These are phyloP conservation scores for Clupea harengus DNA, from an alignment of 2,113 vertebrate genomes.

Conservation along the genomic window DNA sequence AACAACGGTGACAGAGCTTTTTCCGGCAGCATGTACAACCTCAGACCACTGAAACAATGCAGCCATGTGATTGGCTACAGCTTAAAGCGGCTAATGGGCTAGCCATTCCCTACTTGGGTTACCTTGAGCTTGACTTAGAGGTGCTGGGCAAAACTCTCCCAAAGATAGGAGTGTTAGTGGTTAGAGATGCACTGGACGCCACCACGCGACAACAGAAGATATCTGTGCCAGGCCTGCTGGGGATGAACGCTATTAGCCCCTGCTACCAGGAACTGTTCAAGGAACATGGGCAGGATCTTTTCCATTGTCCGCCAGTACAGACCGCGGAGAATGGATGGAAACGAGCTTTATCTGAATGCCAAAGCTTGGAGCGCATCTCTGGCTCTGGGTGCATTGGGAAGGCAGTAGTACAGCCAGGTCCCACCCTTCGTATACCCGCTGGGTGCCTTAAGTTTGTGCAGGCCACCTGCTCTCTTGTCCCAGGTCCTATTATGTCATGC, in stretches of 20 bases:
- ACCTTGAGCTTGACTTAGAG: constrained; percentile 13
- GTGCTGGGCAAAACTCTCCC: constrained; percentile 16
- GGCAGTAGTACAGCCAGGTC: no score
- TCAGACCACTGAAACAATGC: no score
- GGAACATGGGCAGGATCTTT: neutral
- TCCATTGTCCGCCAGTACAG: neutral
- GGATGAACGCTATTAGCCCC: neutral
- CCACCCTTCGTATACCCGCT: no score
- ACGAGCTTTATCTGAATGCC: neutral
- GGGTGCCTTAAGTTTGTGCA: no score
- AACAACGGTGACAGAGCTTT: no score
- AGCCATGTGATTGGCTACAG: no score
- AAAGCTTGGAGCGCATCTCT: no score
- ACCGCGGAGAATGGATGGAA: neutral
- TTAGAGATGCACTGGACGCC: neutral
- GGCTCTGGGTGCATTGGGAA: no score
- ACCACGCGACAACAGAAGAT: no score
- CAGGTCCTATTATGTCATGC: no score
- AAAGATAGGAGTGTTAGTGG: constrained; percentile 8
- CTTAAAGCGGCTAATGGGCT: constrained; percentile 22
- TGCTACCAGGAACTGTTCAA: neutral
- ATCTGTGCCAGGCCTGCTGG: neutral
- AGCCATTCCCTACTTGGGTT: constrained; percentile 24
- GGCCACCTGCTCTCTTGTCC: no score
- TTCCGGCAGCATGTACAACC: no score